Evolutionary conservation across 2,888 invertebrate species (phyloP).

Genomic region (Cephus rjabovi): DNA sequence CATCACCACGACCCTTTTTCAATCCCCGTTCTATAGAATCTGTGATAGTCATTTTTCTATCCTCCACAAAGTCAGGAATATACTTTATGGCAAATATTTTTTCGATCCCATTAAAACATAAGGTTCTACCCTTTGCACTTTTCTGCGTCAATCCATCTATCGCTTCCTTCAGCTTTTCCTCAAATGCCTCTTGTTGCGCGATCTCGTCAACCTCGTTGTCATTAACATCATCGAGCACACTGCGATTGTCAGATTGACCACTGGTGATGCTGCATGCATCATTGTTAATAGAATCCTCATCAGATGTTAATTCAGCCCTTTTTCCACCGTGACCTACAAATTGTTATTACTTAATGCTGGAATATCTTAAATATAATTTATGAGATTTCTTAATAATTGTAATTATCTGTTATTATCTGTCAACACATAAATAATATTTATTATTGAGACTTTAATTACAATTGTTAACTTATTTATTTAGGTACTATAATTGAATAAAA

Average conservation of each 20-base stretch:
- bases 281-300: conserved; percentile 78
- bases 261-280: conserved; percentile 88
- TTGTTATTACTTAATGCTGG: neutral
- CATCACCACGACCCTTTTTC: conserved; percentile 85
- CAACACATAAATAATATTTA: neutral
- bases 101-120: conserved; percentile 78
- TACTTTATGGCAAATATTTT: conserved; percentile 83
- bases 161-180: conserved; percentile 88
- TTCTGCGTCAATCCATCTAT: conserved; percentile 92
- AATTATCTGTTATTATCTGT: neutral
- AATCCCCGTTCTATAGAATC: conserved; percentile 86
- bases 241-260: conserved; percentile 80
- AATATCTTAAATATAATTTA: neutral
- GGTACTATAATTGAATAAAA: conserved; percentile 16
- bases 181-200: conserved; percentile 78
- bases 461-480: neutral
- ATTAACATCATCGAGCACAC: conserved; percentile 72
- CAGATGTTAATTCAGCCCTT: conserved; percentile 75
- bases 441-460: neutral
- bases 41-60: conserved; percentile 82
- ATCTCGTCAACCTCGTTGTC: conserved; percentile 71
- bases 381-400: neutral
- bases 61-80: conserved; percentile 80
- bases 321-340: conserved; percentile 58
- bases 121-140: conserved; percentile 84